Evolutionary conservation across 2,888 invertebrate species (phyloP), one percentile per base, ranked within the genome.

Genomic region (Bombyx huttoni): DNA sequence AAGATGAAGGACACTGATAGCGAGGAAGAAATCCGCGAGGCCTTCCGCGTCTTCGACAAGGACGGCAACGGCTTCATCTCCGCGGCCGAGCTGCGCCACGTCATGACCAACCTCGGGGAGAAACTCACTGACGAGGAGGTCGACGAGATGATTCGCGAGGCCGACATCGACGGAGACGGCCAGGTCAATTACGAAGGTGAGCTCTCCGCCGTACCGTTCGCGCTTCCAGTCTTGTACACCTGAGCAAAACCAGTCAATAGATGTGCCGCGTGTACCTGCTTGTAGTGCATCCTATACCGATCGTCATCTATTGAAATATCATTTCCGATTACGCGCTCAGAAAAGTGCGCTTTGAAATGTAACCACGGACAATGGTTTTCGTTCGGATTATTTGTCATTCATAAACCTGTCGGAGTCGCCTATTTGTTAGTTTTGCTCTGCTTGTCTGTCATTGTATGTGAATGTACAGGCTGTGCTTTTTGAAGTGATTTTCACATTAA

Each of bases 1-100:
- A 99, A 99, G 93, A 98, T 99, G 98, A 98, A 99, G 90, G 98
- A 99, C 91, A 98, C 98, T 65, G 99, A 99, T 90, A 96, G 97
- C 85, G 98, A 98, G 92, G 98, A 98, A 89, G 98, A 99, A 90
- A 98, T 99, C 88, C 94, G 98, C 87, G 98, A 99, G 89, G 98
- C 98, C 68, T 96, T 98, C 94, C 94, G 98, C 90, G 98, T 97
- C 71, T 98, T 99, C 90, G 98, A 99, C 91, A 98, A 98, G 91
- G 98, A 99, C 90, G 98, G 98, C 83, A 98, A 99, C 87, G 99
- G 99, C 72, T 99, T 98, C 91, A 98, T 99, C 89, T 97, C 97
- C 64, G 98, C 98, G 70, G 98, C 98, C 64, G 98, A 98, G 90
- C 91, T 98, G 81, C 96, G 98, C 91, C 98, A 99, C 91, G 98